These are phyloP conservation scores for Corticium candelabrum DNA, from an alignment of 37 sponge, comb jelly and placozoan genomes.

Conservation along the genomic window DNA sequence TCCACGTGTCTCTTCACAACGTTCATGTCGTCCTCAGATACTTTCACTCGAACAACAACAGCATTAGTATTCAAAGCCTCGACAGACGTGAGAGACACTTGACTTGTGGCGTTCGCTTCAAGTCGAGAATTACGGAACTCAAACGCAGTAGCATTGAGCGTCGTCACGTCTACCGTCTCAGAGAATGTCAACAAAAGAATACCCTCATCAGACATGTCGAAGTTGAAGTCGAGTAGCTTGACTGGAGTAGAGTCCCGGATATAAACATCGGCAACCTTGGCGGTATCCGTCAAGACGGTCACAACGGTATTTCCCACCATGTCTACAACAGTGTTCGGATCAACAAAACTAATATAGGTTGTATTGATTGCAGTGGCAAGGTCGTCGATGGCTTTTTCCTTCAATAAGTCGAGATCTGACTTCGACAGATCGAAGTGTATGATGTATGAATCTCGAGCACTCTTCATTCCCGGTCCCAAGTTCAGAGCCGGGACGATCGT, in stretches of 20 bases:
- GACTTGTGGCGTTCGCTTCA: conserved; percentile 12
- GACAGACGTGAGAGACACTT: conserved; percentile 16
- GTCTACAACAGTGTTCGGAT: conserved; percentile 17
- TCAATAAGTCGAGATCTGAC: conserved; percentile 37
- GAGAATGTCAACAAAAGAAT: conserved; percentile 42
- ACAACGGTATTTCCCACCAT: conserved; percentile 40
- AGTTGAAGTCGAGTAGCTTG: conserved; percentile 28
- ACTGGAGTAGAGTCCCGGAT: conserved; percentile 50
- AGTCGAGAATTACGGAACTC: conserved; percentile 47
- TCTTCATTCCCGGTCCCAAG: neutral
- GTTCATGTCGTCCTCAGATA: conserved; percentile 41
- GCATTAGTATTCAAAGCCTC: conserved; percentile 23
- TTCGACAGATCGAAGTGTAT: conserved; percentile 45
- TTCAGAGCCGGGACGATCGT: neutral
- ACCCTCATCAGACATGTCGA: conserved; percentile 34
- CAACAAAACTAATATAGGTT: conserved; percentile 35
- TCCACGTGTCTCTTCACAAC: conserved; percentile 33
- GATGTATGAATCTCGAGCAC: conserved; percentile 60
- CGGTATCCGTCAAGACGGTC: neutral
- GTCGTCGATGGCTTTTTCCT: conserved; percentile 23
- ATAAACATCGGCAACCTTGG: conserved; percentile 29
- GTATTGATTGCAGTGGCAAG: conserved; percentile 14
- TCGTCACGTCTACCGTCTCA: conserved; percentile 39
- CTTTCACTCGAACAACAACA: conserved; percentile 12
- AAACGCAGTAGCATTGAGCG: conserved; percentile 33